Conservation (phyloP, 2,113 vertebrate species). For the Cynoglossus semilaevis region DNA sequence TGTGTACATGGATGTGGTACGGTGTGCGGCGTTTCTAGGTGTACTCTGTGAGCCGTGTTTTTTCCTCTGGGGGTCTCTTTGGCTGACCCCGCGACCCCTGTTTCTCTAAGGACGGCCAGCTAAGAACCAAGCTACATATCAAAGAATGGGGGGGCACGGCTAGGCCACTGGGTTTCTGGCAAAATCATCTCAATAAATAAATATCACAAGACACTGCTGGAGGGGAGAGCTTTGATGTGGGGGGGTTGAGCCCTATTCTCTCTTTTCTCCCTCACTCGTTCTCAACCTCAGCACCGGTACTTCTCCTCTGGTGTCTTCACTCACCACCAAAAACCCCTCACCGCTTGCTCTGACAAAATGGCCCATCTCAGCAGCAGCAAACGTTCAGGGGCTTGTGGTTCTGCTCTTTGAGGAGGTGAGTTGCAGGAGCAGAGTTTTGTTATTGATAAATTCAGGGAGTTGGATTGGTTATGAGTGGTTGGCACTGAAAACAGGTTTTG, state of each 20-base stretch:
- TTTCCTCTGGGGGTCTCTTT: conserved; percentile 70
- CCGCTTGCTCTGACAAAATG: conserved; percentile 71
- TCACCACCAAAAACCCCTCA: conserved; percentile 58
- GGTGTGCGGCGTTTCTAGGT: conserved; percentile 61
- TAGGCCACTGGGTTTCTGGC: conserved; percentile 75
- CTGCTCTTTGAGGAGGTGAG: conserved; percentile 57
- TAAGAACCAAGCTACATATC: conserved; percentile 76
- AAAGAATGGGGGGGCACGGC: conserved; percentile 69
- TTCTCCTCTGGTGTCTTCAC: conserved; percentile 66
- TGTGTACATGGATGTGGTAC: conserved; percentile 48
- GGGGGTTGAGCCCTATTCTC: conserved; percentile 67
- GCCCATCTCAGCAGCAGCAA: conserved; percentile 52
- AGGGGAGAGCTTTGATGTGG: conserved; percentile 74
- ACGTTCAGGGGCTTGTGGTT: conserved; percentile 48
- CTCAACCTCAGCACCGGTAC: conserved; percentile 56
- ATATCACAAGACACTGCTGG: conserved; percentile 76
- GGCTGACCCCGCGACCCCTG: conserved; percentile 61
- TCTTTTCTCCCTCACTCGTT: conserved; percentile 65
- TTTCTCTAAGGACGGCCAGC: conserved; percentile 69
- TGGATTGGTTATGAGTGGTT: conserved; percentile 33
- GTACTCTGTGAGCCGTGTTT: conserved; percentile 63
- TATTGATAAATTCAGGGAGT: conserved; percentile 53
- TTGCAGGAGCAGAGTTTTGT: conserved; percentile 45
- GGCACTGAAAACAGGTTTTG: conserved; percentile 26
- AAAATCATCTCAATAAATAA: conserved; percentile 81